Conservation (phyloP, 1,140 invertebrate species). For the Brachionus rotundiformis region DNA sequence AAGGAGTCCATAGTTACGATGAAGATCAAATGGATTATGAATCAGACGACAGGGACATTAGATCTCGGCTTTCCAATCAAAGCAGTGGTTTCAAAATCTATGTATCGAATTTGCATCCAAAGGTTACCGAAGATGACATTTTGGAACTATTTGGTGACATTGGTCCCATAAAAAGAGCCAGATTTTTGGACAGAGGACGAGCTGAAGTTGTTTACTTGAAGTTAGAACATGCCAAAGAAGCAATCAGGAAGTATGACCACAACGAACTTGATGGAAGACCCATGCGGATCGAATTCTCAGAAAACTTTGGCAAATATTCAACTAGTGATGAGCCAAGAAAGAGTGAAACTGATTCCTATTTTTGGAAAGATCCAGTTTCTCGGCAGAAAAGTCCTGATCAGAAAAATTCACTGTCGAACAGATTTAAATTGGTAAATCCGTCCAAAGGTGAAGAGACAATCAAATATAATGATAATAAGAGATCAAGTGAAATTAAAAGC, state of each 20-base stretch:
- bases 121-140: slow-evolving; percentile 83
- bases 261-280: slow-evolving; percentile 76
- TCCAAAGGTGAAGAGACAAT: background rate
- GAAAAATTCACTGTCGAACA: background rate
- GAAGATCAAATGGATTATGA: slow-evolving; percentile 1
- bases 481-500: slow-evolving; percentile 39
- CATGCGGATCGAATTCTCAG: slow-evolving; percentile 47
- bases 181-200: slow-evolving; percentile 78
- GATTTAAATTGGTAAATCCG: slow-evolving; percentile 1
- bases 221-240: slow-evolving; percentile 79
- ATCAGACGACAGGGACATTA: background rate
- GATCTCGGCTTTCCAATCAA: background rate
- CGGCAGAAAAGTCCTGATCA: background rate
- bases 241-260: slow-evolving; percentile 87
- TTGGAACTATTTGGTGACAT: slow-evolving; percentile 88
- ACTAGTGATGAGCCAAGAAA: slow-evolving; percentile 1
- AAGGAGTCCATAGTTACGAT: background rate
- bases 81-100: slow-evolving; percentile 59
- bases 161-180: slow-evolving; percentile 78
- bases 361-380: slow-evolving; percentile 26
- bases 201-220: slow-evolving; percentile 86
- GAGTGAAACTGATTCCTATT: slow-evolving; percentile 33
- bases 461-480: slow-evolving; percentile 49
- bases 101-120: slow-evolving; percentile 80
- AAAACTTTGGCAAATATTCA: background rate